These are phyloP conservation scores for Gambusia yucatana DNA, from an alignment of 2,797 vertebrate genomes.

Conservation along the genomic window DNA sequence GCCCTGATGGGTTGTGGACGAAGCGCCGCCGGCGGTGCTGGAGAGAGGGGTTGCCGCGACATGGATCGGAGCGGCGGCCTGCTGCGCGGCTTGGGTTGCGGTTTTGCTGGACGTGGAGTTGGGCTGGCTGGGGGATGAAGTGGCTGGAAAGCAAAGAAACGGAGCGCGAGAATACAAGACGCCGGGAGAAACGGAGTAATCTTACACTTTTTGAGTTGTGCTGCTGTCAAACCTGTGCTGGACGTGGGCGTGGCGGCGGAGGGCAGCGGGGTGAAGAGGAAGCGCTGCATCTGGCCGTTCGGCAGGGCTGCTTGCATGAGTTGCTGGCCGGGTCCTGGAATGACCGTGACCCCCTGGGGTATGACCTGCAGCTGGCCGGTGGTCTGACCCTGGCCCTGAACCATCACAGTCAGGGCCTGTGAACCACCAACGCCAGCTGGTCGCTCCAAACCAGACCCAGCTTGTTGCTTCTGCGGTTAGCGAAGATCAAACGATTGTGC, in stretches of 20 bases:
- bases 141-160: constrained; percentile 34
- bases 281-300: constrained; percentile 94
- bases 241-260: constrained; percentile 82
- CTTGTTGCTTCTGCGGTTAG: constrained; percentile 76
- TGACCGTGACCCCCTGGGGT: constrained; percentile 93
- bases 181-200: not conserved
- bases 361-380: constrained; percentile 96
- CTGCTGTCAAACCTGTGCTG: constrained; percentile 80
- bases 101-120: constrained; percentile 77
- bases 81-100: constrained; percentile 73
- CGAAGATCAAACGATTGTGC: not conserved
- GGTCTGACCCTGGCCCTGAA: constrained; percentile 97
- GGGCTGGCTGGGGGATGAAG: constrained; percentile 58
- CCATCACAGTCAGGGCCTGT: constrained; percentile 93
- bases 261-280: constrained; percentile 92
- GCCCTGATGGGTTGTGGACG: constrained; percentile 83
- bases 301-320: constrained; percentile 98
- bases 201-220: not conserved
- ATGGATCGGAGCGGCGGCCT: constrained; percentile 79
- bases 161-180: not conserved
- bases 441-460: constrained; percentile 66
- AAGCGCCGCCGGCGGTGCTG: constrained; percentile 77
- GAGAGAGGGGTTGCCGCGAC: constrained; percentile 75
- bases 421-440: constrained; percentile 60
- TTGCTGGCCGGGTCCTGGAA: constrained; percentile 95